These are phyloP conservation scores for Rhinoderma darwinii DNA, from an alignment of 2,113 vertebrate genomes.

Conservation along the genomic window DNA sequence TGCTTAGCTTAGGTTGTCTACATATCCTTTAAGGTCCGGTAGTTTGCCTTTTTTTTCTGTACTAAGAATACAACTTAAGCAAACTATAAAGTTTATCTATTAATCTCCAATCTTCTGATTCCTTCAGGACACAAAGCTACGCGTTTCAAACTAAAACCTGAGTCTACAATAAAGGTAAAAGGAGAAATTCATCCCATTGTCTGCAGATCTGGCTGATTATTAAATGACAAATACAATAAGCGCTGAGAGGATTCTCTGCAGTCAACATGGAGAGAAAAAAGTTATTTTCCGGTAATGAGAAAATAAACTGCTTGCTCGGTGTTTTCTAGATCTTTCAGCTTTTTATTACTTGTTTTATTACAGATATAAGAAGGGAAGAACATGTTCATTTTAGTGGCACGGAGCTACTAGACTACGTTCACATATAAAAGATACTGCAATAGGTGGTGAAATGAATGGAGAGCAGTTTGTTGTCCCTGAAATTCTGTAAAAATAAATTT, in stretches of 20 bases:
- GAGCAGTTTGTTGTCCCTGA: background rate
- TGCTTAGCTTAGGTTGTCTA: no score
- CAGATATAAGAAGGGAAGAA: slow-evolving; percentile 37
- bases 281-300: slow-evolving; percentile 29
- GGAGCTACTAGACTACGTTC: slow-evolving; percentile 22
- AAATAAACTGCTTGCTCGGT: slow-evolving; percentile 53
- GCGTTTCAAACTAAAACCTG: background rate
- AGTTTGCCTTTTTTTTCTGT: background rate
- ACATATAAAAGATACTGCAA: slow-evolving; percentile 41
- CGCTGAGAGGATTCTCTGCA: background rate
- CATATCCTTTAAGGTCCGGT: no score
- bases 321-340: slow-evolving; percentile 46
- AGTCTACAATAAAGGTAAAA: background rate
- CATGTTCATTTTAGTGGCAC: slow-evolving; percentile 49
- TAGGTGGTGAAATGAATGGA: slow-evolving; percentile 40
- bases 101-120: background rate
- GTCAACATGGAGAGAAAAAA: background rate
- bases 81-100: background rate
- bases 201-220: slow-evolving; percentile 32
- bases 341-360: slow-evolving; percentile 57
- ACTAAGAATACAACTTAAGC: background rate
- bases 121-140: background rate
- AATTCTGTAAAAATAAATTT: slow-evolving; percentile 3
- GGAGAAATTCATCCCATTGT: slow-evolving; percentile 1
- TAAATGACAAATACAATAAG: slow-evolving; percentile 29